Evolutionary conservation across 2,888 invertebrate species (phyloP).

Genomic region (Volucella inflata): DNA sequence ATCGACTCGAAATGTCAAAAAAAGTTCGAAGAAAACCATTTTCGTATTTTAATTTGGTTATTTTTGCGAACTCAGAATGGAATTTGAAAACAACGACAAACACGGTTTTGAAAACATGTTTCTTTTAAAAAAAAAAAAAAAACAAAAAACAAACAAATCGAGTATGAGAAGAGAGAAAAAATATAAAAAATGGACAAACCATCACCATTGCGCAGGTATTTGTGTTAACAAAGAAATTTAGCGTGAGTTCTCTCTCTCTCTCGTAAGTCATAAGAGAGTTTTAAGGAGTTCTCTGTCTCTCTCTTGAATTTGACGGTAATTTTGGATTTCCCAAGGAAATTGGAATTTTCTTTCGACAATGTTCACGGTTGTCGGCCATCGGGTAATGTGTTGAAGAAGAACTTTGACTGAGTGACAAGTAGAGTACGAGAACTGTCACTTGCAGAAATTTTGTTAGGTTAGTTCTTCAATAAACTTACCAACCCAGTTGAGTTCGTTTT

Average conservation of each 20-base stretch:
- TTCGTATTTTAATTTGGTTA: not conserved
- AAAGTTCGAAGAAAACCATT: not conserved
- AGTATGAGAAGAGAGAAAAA: slow-evolving; percentile 3
- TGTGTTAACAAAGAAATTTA: slow-evolving; percentile 63
- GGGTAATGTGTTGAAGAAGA: slow-evolving; percentile 3
- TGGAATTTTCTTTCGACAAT: slow-evolving; percentile 26
- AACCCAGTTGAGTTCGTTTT: not conserved
- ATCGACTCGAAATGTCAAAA: too few species aligned
- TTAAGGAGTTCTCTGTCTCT: slow-evolving; percentile 30
- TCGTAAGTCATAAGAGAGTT: slow-evolving; percentile 19
- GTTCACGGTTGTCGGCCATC: not conserved
- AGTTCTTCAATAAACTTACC: slow-evolving; percentile 3
- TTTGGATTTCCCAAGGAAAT: slow-evolving; percentile 41
- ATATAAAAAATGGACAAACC: slow-evolving; percentile 36
- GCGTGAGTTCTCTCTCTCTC: not conserved
- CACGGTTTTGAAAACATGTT: slow-evolving; percentile 30
- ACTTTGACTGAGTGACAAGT: slow-evolving; percentile 16
- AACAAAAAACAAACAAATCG: slow-evolving; percentile 37
- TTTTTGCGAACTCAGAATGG: not conserved
- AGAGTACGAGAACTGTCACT: slow-evolving; percentile 29
- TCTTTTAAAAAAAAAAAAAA: not conserved
- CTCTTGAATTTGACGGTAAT: slow-evolving; percentile 22
- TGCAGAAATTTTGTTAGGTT: slow-evolving; percentile 21
- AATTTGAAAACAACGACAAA: slow-evolving; percentile 7
- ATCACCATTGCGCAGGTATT: slow-evolving; percentile 63